These are phyloP conservation scores for Halcyon badia DNA, from an alignment of 2,797 vertebrate species.

Conservation along the genomic window DNA sequence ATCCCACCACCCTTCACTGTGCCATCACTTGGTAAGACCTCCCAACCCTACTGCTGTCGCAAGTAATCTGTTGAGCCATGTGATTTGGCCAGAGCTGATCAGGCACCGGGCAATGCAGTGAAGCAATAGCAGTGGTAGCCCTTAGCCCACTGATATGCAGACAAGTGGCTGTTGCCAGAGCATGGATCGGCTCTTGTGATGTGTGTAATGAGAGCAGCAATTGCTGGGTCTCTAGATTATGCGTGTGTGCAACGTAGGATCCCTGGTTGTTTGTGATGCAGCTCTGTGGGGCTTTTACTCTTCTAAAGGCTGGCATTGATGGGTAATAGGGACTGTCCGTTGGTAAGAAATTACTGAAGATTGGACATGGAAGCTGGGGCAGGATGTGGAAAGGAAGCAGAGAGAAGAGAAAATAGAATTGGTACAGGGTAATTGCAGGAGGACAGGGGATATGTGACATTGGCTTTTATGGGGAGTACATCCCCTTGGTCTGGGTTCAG, in stretches of 20 bases:
- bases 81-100: neutral
- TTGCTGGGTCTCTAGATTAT: neutral
- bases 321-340: neutral
- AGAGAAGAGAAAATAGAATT: neutral
- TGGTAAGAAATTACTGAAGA: neutral
- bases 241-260: neutral
- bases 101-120: fast-evolving
- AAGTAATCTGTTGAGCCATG: neutral
- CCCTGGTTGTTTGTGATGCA: neutral
- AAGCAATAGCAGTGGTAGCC: neutral
- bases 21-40: neutral
- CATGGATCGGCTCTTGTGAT: neutral
- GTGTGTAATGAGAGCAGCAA: neutral
- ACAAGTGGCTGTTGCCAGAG: neutral
- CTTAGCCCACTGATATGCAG: neutral
- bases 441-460: neutral
- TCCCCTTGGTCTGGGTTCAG: neutral
- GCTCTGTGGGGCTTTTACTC: neutral
- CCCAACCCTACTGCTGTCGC: neutral
- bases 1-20: fast-evolving
- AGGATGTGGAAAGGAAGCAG: neutral
- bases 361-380: neutral
- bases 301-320: neutral
- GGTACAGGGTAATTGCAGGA: neutral
- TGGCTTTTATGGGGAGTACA: neutral